Percentiles rank a stretch among this genome's conserved stretches.
Evolutionary conservation across 2,888 invertebrate species (phyloP).

Genomic region (Scaptomyza caliginosa): DNA sequence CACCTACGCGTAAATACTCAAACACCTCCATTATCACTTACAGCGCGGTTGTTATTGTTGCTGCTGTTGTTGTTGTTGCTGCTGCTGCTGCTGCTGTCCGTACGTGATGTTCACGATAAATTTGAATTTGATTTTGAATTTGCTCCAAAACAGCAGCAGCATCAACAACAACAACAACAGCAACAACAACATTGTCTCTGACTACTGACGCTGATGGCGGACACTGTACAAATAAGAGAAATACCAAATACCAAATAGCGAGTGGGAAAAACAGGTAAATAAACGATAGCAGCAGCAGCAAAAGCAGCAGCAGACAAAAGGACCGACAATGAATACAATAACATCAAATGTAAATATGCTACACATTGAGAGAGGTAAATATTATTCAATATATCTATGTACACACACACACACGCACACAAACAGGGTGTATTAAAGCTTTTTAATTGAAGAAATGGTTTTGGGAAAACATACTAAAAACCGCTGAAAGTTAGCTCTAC

Average conservation of each 20-base stretch:
- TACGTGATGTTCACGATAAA: conserved; percentile 81
- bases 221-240: conserved; percentile 59
- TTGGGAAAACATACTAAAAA: too few species aligned
- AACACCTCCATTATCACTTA: conserved; percentile 77
- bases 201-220: conserved; percentile 61
- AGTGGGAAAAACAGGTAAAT: conserved; percentile 46
- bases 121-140: conserved; percentile 79
- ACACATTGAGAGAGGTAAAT: conserved; percentile 48
- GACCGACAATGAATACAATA: conserved; percentile 30
- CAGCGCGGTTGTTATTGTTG: conserved; percentile 40
- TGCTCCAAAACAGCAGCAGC: conserved; percentile 69
- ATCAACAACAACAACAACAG: conserved; percentile 36
- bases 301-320: conserved; percentile 3
- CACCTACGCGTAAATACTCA: conserved; percentile 66
- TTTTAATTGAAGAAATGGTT: neutral
- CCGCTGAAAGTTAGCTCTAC: too few species aligned
- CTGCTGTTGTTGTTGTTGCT: conserved; percentile 27
- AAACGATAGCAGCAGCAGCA: conserved; percentile 12
- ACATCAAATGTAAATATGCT: conserved; percentile 56
- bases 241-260: conserved; percentile 35
- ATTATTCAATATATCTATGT: conserved; percentile 1
- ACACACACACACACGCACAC: conserved; percentile 2
- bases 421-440: neutral
- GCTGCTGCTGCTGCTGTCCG: conserved; percentile 54
- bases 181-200: conserved; percentile 31